A percentile compares a stretch with the other conserved stretches of the same genome.
These are phyloP conservation scores for Acanthis flammea DNA, from an alignment of 2,797 vertebrate genomes.

Conservation along the genomic window DNA sequence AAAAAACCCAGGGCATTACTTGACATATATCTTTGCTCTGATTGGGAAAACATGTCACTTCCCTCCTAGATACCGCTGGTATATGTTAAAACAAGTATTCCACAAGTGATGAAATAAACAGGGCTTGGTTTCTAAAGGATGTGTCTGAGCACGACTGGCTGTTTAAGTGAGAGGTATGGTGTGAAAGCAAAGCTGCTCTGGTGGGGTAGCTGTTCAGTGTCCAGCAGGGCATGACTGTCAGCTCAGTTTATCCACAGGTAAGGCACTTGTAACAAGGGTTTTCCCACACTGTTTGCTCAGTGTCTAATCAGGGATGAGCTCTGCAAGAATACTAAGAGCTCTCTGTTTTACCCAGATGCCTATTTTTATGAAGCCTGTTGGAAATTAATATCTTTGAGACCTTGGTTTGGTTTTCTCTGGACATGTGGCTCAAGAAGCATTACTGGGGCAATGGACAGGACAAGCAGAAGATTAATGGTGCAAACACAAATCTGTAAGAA, in stretches of 20 bases:
- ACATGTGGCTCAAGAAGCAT: background rate
- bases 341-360: background rate
- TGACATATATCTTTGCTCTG: slow-evolving; percentile 7
- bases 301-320: background rate
- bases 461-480: background rate
- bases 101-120: background rate
- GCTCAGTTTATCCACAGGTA: background rate
- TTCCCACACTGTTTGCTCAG: background rate
- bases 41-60: slow-evolving; percentile 25
- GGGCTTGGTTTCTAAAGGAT: background rate
- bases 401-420: background rate
- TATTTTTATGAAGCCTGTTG: background rate
- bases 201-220: background rate
- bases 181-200: background rate
- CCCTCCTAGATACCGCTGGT: background rate
- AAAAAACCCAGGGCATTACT: background rate
- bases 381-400: background rate
- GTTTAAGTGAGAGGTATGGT: background rate
- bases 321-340: background rate
- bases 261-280: background rate
- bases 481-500: background rate
- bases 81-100: slow-evolving; percentile 30
- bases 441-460: background rate
- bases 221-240: background rate
- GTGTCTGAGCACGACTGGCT: background rate